Percentiles rank a stretch among this genome's conserved stretches.
These are phyloP conservation scores for Acropternis orthonyx DNA, from an alignment of 2,797 vertebrate genomes.

Conservation along the genomic window DNA sequence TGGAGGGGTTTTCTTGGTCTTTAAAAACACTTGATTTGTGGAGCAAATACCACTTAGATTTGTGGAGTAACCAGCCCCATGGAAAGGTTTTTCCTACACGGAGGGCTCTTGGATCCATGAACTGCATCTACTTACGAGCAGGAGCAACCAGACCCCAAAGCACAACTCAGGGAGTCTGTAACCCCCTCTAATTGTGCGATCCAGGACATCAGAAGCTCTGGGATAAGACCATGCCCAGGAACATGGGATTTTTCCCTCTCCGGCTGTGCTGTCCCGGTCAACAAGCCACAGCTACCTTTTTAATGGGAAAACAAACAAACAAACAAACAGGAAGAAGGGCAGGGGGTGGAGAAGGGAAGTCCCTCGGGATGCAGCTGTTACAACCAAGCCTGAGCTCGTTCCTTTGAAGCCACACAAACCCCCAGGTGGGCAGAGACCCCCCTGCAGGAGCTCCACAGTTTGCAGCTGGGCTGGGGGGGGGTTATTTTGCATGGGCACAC, in stretches of 20 bases:
- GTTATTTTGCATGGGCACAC: accelerated
- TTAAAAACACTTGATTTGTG: neutral
- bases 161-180: neutral
- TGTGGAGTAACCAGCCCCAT: neutral
- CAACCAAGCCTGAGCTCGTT: accelerated
- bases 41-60: neutral
- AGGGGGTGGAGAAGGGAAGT: neutral
- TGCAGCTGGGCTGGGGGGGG: neutral
- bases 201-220: neutral
- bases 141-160: neutral
- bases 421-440: neutral
- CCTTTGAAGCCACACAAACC: neutral
- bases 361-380: neutral
- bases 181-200: accelerated
- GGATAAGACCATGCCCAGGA: neutral
- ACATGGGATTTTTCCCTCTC: neutral
- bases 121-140: neutral
- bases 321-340: neutral
- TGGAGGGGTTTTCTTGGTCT: neutral
- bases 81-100: neutral
- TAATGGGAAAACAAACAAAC: neutral
- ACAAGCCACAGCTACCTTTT: neutral
- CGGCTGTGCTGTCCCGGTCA: neutral
- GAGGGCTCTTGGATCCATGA: neutral
- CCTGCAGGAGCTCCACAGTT: accelerated